Percentiles rank a stretch among this genome's conserved stretches.
Conservation (phyloP, 1,140 invertebrate genomes). For the Augochlora pura region DNA sequence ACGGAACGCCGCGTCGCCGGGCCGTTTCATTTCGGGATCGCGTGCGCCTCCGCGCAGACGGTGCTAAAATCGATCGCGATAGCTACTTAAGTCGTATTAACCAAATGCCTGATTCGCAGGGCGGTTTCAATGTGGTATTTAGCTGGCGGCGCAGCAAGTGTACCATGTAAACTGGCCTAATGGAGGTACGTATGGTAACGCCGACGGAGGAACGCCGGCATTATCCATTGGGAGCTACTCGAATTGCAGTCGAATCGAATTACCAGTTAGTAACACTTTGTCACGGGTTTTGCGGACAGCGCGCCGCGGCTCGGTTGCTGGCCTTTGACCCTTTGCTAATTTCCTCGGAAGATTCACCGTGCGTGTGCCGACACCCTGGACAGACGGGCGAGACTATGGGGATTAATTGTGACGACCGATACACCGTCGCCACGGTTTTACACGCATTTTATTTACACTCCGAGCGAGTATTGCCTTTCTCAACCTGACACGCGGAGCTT, state of each 20-base stretch:
- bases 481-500: too few relatives aligned
- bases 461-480: too few relatives aligned
- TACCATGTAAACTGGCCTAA: constrained; percentile 52
- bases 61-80: constrained; percentile 37
- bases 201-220: constrained; percentile 10
- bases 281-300: constrained; percentile 22
- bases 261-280: constrained; percentile 49
- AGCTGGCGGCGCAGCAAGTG: constrained; percentile 25
- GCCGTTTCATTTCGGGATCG: background rate
- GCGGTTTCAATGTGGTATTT: constrained; percentile 47
- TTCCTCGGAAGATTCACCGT: background rate
- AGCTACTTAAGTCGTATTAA: constrained; percentile 44
- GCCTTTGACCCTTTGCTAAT: background rate
- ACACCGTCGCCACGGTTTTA: too few relatives aligned
- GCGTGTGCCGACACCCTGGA: too few relatives aligned
- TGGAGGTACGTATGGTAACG: constrained; percentile 28
- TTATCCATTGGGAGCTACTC: constrained; percentile 36
- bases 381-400: too few relatives aligned
- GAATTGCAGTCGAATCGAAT: constrained; percentile 44
- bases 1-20: background rate
- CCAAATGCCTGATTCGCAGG: constrained; percentile 46
- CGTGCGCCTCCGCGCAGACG: background rate
- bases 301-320: background rate
- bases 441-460: too few relatives aligned
- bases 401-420: too few relatives aligned